phyloP scores from a whole-genome alignment of 2,797 vertebrate genomes.

The Sebastes miniatus region DNA sequence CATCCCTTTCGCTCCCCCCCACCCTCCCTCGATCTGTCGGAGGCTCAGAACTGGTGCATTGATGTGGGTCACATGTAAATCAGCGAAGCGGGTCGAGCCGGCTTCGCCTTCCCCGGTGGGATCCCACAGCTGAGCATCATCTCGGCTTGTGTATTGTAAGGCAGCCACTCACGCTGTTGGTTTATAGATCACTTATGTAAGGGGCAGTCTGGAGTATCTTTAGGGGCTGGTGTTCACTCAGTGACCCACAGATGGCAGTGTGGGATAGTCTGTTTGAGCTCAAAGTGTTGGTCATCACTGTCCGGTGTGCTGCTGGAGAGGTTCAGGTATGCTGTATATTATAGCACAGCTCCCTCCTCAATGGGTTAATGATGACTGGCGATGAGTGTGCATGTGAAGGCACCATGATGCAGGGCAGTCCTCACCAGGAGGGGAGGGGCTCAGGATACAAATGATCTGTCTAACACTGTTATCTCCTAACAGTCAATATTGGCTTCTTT shows the following conservation, averaged over 20 bases:
- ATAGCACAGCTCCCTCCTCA: background rate
- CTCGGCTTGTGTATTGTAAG: constrained; percentile 33
- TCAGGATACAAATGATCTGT: background rate
- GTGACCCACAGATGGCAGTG: constrained; percentile 72
- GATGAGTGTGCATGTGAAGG: background rate
- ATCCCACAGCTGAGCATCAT: constrained; percentile 44
- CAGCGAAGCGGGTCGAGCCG: constrained; percentile 19
- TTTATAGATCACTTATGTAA: constrained; percentile 67
- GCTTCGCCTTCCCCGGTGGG: constrained; percentile 9
- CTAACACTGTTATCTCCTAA: background rate
- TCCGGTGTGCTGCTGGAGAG: constrained; percentile 5
- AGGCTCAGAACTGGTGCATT: constrained; percentile 27
- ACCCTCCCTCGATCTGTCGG: background rate
- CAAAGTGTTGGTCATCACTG: constrained; percentile 1
- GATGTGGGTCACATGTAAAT: constrained; percentile 72
- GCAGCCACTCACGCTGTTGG: constrained; percentile 24
- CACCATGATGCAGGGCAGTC: background rate
- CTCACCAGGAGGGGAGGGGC: background rate
- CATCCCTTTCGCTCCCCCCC: constrained; percentile 13
- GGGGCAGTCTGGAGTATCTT: background rate
- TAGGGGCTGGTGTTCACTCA: constrained; percentile 6
- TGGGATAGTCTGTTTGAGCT: constrained; percentile 41
- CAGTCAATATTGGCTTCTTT: background rate
- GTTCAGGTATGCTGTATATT: background rate
- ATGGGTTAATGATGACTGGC: constrained; percentile 15